Percentiles rank a stretch among this genome's conserved stretches.
phyloP scores from a whole-genome alignment of 2,113 vertebrate species.

The Sterrhoptilus dennistouni region DNA sequence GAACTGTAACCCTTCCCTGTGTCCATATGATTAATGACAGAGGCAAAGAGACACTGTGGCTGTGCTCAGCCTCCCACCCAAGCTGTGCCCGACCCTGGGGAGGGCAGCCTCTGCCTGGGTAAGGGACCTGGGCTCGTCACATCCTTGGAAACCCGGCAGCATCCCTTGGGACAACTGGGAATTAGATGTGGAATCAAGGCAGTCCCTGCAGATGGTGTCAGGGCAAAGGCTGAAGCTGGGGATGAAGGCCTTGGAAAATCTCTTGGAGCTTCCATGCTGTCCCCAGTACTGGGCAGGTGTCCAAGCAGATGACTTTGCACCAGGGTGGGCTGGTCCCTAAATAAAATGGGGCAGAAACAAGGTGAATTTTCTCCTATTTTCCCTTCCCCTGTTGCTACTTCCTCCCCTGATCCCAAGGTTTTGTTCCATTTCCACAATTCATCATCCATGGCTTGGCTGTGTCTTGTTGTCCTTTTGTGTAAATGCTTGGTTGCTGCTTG shows the following conservation, averaged over 20 bases:
- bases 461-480: neutral
- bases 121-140: accelerated
- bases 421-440: neutral
- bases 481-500: neutral
- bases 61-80: conserved; percentile 5
- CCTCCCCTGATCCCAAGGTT: neutral
- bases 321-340: neutral
- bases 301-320: neutral
- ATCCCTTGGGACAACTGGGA: accelerated
- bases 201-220: neutral
- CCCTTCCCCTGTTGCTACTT: neutral
- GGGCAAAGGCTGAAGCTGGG: neutral
- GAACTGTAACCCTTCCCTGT: conserved; percentile 43
- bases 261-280: neutral
- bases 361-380: neutral
- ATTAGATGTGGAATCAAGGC: neutral
- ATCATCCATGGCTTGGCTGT: accelerated
- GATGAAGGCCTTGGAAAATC: neutral
- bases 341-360: neutral
- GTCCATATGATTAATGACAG: conserved; percentile 68
- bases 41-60: conserved; percentile 41
- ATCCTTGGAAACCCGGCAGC: neutral
- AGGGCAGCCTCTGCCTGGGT: neutral
- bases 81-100: neutral
- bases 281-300: neutral